These are phyloP conservation scores for Helicoverpa assulta DNA, from an alignment of 2,888 invertebrate genomes.

Conservation along the genomic window DNA sequence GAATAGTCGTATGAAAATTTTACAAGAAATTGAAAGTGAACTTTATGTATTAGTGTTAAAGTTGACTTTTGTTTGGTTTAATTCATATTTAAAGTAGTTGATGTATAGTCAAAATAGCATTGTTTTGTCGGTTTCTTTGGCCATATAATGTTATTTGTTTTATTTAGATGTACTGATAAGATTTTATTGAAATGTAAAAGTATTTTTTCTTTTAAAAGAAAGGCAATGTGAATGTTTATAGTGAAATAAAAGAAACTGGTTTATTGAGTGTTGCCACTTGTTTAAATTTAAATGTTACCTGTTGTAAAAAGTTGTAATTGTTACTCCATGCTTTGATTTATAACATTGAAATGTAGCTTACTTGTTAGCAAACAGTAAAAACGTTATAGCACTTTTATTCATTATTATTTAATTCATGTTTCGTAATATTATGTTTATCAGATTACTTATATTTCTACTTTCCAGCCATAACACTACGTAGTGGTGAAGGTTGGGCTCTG, in stretches of 20 bases:
- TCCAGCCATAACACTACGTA: neutral
- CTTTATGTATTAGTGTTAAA: fast-evolving
- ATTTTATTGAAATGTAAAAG: constrained; percentile 30
- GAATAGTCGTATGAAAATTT: constrained; percentile 10
- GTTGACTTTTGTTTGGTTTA: neutral
- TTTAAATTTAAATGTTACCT: constrained; percentile 32
- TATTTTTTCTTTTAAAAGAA: constrained; percentile 16
- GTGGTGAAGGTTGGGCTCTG: too few relatives aligned
- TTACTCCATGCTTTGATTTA: constrained; percentile 3
- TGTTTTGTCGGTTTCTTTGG: constrained; percentile 55
- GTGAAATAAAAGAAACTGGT: constrained; percentile 38
- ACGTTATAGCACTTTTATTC: too few relatives aligned
- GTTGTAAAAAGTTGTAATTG: constrained; percentile 18
- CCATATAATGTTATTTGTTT: constrained; percentile 59
- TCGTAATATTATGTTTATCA: too few relatives aligned
- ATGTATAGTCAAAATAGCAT: constrained; percentile 18
- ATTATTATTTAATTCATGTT: too few relatives aligned
- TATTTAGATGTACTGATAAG: constrained; percentile 48
- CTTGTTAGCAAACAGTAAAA: neutral
- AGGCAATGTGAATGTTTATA: constrained; percentile 27
- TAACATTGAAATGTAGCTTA: neutral
- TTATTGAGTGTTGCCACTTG: constrained; percentile 45
- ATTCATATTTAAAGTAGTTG: constrained; percentile 6
- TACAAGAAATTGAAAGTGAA: neutral
- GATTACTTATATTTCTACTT: too few relatives aligned